Percentiles rank a stretch among this genome's conserved stretches.
phyloP scores from a whole-genome alignment of 2,113 vertebrate genomes.

The Hoplias malabaricus region DNA sequence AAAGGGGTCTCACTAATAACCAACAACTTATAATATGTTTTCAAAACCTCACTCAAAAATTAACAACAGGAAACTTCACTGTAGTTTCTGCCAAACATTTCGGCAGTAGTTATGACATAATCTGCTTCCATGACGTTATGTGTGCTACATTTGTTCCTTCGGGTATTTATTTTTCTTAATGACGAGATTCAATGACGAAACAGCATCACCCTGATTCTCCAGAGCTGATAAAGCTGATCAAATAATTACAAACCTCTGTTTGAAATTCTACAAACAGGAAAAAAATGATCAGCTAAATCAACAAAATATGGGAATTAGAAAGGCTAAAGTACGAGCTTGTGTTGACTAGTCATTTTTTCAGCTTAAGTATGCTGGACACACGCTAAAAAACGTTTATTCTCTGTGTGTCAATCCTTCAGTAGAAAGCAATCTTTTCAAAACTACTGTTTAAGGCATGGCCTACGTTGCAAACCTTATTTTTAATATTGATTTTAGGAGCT shows the following conservation, averaged over 20 bases:
- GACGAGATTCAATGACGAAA: not conserved
- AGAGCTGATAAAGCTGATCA: not conserved
- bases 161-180: not conserved
- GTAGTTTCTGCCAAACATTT: not conserved
- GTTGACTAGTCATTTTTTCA: not conserved
- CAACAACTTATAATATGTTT: not conserved
- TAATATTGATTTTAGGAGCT: constrained; percentile 1
- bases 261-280: not conserved
- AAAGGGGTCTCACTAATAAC: not conserved
- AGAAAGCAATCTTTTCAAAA: not conserved
- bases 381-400: not conserved
- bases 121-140: not conserved
- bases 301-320: not conserved
- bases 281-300: not conserved
- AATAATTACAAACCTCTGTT: not conserved
- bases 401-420: constrained; percentile 1
- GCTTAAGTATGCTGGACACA: not conserved
- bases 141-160: not conserved
- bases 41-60: not conserved
- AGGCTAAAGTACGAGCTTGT: not conserved
- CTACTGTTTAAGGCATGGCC: not conserved
- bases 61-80: not conserved
- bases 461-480: not conserved
- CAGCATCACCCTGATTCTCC: constrained; percentile 11
- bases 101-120: not conserved